phyloP scores from a whole-genome alignment of 2,797 vertebrate species.

The Myripristis jacobus region DNA sequence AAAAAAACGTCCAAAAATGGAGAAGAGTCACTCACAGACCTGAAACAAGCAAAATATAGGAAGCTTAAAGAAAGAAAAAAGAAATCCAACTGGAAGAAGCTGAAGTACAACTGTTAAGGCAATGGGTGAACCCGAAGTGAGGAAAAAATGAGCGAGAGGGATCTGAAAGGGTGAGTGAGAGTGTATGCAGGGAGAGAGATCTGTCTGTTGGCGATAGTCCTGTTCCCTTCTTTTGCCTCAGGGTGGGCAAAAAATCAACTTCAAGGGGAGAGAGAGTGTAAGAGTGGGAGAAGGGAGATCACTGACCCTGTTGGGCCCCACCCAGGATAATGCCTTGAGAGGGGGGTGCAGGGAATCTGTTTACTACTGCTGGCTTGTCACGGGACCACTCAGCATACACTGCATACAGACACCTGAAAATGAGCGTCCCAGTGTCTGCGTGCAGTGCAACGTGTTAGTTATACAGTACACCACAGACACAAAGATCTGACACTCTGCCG shows the following conservation, averaged over 20 bases:
- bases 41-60: not conserved
- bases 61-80: not conserved
- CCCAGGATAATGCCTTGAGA: constrained; percentile 50
- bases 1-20: constrained; percentile 11
- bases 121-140: constrained; percentile 12
- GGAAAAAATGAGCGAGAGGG: not conserved
- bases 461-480: not conserved
- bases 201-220: constrained; percentile 25
- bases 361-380: constrained; percentile 50
- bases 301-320: constrained; percentile 63
- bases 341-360: constrained; percentile 52
- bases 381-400: constrained; percentile 25
- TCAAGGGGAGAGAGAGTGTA: constrained; percentile 30
- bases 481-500: not conserved
- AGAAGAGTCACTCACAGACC: constrained; percentile 7
- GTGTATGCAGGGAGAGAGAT: not conserved
- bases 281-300: constrained; percentile 47
- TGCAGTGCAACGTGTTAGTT: not conserved
- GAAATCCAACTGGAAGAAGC: constrained; percentile 19
- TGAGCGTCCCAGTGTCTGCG: not conserved
- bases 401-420: constrained; percentile 20
- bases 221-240: constrained; percentile 6
- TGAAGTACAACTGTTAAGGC: constrained; percentile 20
- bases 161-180: constrained; percentile 1
- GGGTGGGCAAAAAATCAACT: constrained; percentile 32